Evolutionary conservation across 2,888 invertebrate species (phyloP).

Genomic region (Nebria salina): DNA sequence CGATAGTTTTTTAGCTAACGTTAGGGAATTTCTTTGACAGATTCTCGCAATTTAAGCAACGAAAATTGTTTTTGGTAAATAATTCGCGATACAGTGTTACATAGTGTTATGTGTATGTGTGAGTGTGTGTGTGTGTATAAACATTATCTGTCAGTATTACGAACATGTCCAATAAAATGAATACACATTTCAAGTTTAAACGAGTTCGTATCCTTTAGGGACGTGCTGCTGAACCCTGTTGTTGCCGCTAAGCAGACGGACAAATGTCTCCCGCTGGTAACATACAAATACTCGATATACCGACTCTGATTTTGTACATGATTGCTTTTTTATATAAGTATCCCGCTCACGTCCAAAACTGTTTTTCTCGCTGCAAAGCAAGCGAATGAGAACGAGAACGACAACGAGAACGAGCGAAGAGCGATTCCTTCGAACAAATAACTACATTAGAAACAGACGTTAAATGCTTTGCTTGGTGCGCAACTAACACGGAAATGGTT

Average conservation of each 20-base stretch:
- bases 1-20: neutral
- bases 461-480: conserved; percentile 4
- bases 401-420: neutral
- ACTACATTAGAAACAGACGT: conserved; percentile 15
- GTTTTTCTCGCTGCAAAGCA: neutral
- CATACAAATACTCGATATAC: conserved; percentile 63
- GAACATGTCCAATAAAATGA: conserved; percentile 60
- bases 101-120: neutral
- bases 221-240: conserved; percentile 52
- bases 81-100: neutral
- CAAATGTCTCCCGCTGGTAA: conserved; percentile 64
- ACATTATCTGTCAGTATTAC: conserved; percentile 13
- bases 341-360: neutral
- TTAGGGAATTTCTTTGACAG: neutral
- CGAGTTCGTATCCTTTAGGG: conserved; percentile 63
- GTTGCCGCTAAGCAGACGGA: conserved; percentile 58
- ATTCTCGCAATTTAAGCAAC: neutral
- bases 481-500: conserved; percentile 9
- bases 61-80: neutral
- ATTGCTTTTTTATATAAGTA: conserved; percentile 63
- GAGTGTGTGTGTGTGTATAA: neutral
- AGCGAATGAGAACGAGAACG: neutral
- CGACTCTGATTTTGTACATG: conserved; percentile 64
- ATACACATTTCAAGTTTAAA: conserved; percentile 64
- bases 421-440: neutral